Evolutionary conservation across 2,888 invertebrate species (phyloP), one percentile per base, ranked within the genome.

Genomic region (Caenorhabditis sp.): DNA sequence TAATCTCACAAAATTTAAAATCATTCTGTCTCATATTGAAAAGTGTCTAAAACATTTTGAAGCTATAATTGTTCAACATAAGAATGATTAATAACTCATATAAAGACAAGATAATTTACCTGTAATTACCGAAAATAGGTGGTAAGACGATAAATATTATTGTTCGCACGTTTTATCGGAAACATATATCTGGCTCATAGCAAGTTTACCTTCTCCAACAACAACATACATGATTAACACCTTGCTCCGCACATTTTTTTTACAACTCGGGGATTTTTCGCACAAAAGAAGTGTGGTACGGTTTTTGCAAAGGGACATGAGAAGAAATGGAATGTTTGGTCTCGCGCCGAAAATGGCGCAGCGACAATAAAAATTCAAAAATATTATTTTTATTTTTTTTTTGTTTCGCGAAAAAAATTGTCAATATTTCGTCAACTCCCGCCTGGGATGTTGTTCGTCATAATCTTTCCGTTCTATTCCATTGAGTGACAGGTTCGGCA

Each of bases 131-230:
- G 10, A 43, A 17, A 43, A 43, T 10, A 43, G 43, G 43, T 43
- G 43, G 43, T 43, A 43, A 43, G 43, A 43, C 43, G 43, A 43
- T 43, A 43, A 43, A 43, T 43, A 43, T 43, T 43, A 43, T 43
- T 43, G 43, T 43, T 43, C 31, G 31, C 31, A 10, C 14, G 43
- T 3, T 43, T 43, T 43, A 43, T 43, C 43, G 43, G 43, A 43
- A 36, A 43, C 17, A 17, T 17, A 10, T 17, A 43, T 43, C 43
- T 43, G 43, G 43, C 43, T 43, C 17, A 17, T 43, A 17, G 43
- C 43, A 43, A 43, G 43, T 43, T 43, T 17, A 43, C 12, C 17
- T 10, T 12, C 43, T 12, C 6, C 43, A 43, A 43, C 43, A n/a
- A n/a, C n/a, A n/a, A n/a, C n/a, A n/a, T 17, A 43, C 43, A 43